A percentile compares a stretch with the other conserved stretches of the same genome.
These are phyloP conservation scores for Habroteleia sp. DNA, from an alignment of 2,888 invertebrate genomes.

Conservation along the genomic window DNA sequence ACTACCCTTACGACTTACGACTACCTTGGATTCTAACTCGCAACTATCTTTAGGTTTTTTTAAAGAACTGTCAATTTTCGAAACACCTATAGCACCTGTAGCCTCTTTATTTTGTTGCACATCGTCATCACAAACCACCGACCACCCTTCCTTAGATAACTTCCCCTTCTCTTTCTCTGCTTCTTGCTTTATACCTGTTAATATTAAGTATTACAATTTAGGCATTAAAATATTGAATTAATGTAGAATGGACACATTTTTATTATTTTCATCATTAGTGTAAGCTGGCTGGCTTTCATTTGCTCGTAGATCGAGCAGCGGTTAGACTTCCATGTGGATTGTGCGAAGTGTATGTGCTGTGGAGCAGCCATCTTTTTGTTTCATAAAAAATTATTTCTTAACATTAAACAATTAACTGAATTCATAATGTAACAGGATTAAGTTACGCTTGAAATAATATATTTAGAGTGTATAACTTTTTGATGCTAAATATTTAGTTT, in stretches of 20 bases:
- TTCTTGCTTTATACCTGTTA: slow-evolving; percentile 81
- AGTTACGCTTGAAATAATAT: slow-evolving; percentile 11
- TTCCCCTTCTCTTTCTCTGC: slow-evolving; percentile 81
- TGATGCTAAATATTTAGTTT: slow-evolving; percentile 6
- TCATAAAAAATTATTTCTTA: slow-evolving; percentile 12
- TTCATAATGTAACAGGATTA: not conserved
- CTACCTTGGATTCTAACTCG: slow-evolving; percentile 68
- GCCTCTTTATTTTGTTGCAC: slow-evolving; percentile 77
- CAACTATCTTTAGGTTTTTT: slow-evolving; percentile 40
- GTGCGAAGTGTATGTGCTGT: slow-evolving; percentile 79
- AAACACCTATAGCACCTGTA: slow-evolving; percentile 55
- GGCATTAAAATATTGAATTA: slow-evolving; percentile 74
- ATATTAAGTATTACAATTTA: slow-evolving; percentile 80
- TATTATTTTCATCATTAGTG: slow-evolving; percentile 77
- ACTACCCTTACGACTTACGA: slow-evolving; percentile 68
- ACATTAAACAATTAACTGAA: not conserved
- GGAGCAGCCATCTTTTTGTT: slow-evolving; percentile 78
- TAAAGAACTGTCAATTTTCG: slow-evolving; percentile 27
- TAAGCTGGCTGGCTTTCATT: slow-evolving; percentile 79
- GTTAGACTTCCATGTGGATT: slow-evolving; percentile 79
- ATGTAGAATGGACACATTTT: slow-evolving; percentile 66
- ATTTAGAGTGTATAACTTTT: not conserved
- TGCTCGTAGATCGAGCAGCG: slow-evolving; percentile 77
- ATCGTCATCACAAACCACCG: slow-evolving; percentile 80
- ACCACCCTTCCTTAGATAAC: slow-evolving; percentile 81